Evolutionary conservation across 1,140 invertebrate genomes (phyloP).

Genomic region (Choristoneura fumiferana): DNA sequence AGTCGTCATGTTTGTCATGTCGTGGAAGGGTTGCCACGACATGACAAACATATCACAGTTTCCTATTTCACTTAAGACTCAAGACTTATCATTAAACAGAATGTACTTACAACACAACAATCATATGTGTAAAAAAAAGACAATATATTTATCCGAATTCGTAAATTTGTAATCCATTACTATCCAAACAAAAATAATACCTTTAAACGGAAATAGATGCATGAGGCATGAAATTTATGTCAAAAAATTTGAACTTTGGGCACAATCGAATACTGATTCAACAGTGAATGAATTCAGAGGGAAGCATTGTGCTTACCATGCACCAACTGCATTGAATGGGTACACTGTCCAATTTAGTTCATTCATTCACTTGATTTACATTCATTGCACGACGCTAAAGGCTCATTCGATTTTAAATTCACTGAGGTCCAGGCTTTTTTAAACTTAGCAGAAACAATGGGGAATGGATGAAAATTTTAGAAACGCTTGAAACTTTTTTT

Average conservation of each 20-base stretch:
- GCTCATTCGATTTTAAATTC: conserved; percentile 36
- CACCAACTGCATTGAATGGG: conserved; percentile 50
- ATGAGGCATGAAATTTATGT: conserved; percentile 34
- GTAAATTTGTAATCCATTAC: neutral
- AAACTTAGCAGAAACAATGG: conserved; percentile 26
- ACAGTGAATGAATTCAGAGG: conserved; percentile 49
- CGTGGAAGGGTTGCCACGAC: too few relatives aligned
- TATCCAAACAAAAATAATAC: neutral
- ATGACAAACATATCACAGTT: too few relatives aligned
- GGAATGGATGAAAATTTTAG: too few relatives aligned
- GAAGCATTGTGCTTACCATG: conserved; percentile 48
- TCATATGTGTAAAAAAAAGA: neutral
- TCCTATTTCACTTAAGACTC: too few relatives aligned
- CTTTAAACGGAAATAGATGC: neutral
- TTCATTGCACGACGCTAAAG: conserved; percentile 44
- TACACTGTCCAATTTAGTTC: conserved; percentile 45
- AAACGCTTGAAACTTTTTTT: too few relatives aligned
- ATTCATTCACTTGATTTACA: conserved; percentile 59
- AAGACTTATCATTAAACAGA: neutral
- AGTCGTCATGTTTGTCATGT: neutral
- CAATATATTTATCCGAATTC: neutral
- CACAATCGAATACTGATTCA: conserved; percentile 54
- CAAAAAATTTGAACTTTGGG: conserved; percentile 36
- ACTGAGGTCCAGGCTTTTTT: conserved; percentile 20
- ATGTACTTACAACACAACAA: neutral